Percentiles rank a stretch among this genome's conserved stretches.
Conservation (phyloP, 2,888 invertebrate genomes). For the Amiota mariae region DNA sequence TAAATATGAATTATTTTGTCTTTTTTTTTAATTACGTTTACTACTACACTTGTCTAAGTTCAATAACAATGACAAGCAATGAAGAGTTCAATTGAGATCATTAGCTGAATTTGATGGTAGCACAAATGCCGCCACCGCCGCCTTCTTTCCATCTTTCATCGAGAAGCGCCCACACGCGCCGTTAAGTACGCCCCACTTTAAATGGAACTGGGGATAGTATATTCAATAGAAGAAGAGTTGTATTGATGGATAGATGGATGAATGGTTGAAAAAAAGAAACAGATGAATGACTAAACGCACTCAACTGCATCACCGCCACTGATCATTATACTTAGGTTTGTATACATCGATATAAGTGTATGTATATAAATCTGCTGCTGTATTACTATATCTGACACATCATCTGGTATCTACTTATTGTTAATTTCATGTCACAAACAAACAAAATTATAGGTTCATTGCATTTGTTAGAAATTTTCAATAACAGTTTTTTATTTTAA, state of each 20-base stretch:
- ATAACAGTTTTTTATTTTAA: background rate
- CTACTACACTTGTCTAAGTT: background rate
- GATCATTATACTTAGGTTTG: too few species aligned
- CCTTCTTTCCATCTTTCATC: background rate
- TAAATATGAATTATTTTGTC: background rate
- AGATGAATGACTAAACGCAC: background rate
- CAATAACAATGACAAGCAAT: conserved; percentile 19
- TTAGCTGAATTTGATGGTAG: background rate
- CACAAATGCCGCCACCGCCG: background rate
- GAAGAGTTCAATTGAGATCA: conserved; percentile 6
- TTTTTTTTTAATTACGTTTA: conserved; percentile 7
- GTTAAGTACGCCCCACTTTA: background rate
- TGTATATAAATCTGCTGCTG: too few species aligned
- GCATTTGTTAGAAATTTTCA: conserved; percentile 15
- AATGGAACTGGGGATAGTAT: background rate
- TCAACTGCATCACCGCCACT: background rate
- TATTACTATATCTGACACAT: background rate
- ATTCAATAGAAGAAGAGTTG: background rate
- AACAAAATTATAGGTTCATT: conserved; percentile 17
- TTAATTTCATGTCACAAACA: conserved; percentile 1
- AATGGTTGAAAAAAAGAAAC: background rate
- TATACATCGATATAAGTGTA: too few species aligned
- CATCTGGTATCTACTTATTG: background rate
- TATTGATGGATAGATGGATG: background rate
- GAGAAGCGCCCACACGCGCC: background rate